phyloP scores from a whole-genome alignment of 2,113 vertebrate genomes.

The Hemicordylus capensis region DNA sequence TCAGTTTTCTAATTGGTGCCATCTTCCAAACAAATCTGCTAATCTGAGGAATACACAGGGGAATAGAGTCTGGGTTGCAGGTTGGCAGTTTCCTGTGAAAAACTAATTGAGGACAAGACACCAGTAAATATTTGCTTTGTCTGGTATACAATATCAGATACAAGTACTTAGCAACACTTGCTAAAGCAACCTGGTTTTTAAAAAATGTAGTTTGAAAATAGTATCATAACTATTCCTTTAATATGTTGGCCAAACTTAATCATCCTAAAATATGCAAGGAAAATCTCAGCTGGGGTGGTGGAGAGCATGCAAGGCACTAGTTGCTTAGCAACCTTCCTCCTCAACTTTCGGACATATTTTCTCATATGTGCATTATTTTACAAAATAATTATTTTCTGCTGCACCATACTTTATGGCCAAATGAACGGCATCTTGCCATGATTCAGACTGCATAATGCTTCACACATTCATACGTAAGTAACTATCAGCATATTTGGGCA shows the following conservation, averaged over 20 bases:
- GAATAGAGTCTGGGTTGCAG: not conserved
- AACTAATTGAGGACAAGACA: not conserved
- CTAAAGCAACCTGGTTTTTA: not conserved
- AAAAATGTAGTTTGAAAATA: not conserved
- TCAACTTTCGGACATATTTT: conserved; percentile 18
- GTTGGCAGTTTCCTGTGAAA: not conserved
- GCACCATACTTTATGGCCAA: not conserved
- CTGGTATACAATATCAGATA: not conserved
- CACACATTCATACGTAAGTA: not conserved
- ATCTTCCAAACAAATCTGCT: not conserved
- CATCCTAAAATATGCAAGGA: conserved; percentile 10
- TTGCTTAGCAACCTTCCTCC: conserved; percentile 13
- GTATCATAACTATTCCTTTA: not conserved
- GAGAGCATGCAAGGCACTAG: not conserved
- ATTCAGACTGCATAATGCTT: not conserved
- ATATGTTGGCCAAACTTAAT: not conserved
- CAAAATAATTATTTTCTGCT: not conserved
- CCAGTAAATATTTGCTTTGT: not conserved
- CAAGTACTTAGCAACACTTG: not conserved
- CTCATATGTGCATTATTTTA: not conserved
- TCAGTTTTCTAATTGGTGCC: not conserved
- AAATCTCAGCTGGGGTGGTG: not conserved
- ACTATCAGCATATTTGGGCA: too few species aligned
- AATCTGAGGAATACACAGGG: not conserved
- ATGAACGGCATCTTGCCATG: not conserved